phyloP scores from a whole-genome alignment of 2,888 invertebrate species.

The Electrophaes corylata region DNA sequence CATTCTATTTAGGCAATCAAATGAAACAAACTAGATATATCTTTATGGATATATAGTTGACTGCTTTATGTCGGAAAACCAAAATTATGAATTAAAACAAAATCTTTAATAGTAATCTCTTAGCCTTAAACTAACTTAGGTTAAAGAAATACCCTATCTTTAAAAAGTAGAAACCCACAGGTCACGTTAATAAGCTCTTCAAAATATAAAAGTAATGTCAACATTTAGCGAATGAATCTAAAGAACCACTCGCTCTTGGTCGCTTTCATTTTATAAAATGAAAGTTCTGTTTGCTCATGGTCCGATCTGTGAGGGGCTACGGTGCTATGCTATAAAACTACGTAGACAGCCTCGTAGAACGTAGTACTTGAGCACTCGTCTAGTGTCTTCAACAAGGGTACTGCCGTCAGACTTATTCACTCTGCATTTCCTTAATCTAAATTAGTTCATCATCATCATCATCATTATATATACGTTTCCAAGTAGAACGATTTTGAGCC shows the following conservation, averaged over 20 bases:
- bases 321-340: constrained; percentile 27
- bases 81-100: not conserved
- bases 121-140: not conserved
- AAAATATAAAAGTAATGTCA: constrained; percentile 34
- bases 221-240: constrained; percentile 32
- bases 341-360: constrained; percentile 14
- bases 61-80: too few species aligned
- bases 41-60: too few species aligned
- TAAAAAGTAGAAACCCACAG: constrained; percentile 16
- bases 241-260: constrained; percentile 39
- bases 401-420: not conserved
- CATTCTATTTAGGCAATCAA: too few species aligned
- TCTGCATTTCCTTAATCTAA: too few species aligned
- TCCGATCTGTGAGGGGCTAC: constrained; percentile 36
- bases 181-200: constrained; percentile 9
- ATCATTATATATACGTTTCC: too few species aligned
- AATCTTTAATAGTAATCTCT: not conserved
- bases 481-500: too few species aligned
- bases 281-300: constrained; percentile 47
- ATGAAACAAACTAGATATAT: too few species aligned
- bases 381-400: not conserved
- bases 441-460: too few species aligned
- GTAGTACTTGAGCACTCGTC: constrained; percentile 7
- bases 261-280: constrained; percentile 51
- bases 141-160: constrained; percentile 9